phyloP scores from a whole-genome alignment of 2,888 invertebrate genomes.

The Phortica magna region DNA sequence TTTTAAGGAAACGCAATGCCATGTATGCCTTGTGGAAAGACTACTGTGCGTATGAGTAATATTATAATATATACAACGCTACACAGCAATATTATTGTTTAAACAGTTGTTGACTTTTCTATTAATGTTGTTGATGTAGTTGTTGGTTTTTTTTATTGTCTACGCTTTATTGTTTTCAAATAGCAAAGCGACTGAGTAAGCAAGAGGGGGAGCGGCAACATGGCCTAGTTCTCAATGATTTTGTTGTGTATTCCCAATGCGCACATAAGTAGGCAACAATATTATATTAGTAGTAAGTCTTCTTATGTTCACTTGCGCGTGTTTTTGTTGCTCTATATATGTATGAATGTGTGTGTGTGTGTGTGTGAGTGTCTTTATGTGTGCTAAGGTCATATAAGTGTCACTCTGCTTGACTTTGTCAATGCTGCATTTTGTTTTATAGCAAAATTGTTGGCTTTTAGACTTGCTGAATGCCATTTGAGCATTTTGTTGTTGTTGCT shows the following conservation, averaged over 20 bases:
- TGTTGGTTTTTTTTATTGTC: background rate
- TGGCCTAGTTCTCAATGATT: background rate
- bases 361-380: conserved; percentile 14
- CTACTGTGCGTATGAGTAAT: too few species aligned
- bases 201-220: background rate
- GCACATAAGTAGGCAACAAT: conserved; percentile 27
- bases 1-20: too few species aligned
- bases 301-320: background rate
- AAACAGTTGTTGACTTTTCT: background rate
- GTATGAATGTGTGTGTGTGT: conserved; percentile 19
- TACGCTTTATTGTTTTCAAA: background rate
- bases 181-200: background rate
- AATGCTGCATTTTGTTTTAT: conserved; percentile 27
- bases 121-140: background rate
- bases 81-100: background rate
- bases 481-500: background rate
- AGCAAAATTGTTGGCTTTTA: conserved; percentile 30
- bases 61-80: too few species aligned
- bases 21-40: too few species aligned
- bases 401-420: conserved; percentile 13
- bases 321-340: background rate
- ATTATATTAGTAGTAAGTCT: background rate
- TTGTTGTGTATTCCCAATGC: conserved; percentile 2
- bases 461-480: background rate
- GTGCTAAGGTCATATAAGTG: conserved; percentile 30